Conservation (phyloP, 2,797 vertebrate species). For the Cyprinodon diabolis region DNA sequence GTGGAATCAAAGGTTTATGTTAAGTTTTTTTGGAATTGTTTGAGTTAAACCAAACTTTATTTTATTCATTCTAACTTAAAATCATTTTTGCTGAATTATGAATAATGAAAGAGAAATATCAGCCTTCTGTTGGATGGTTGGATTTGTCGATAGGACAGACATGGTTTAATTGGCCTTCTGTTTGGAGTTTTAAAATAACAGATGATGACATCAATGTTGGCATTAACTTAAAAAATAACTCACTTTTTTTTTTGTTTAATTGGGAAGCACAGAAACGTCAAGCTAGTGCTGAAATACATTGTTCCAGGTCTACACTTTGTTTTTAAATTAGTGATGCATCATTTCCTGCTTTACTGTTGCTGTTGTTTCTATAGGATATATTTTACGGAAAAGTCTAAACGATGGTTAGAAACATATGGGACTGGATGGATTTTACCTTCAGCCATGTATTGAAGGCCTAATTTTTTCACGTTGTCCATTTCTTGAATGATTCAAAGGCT, state of each 20-base stretch:
- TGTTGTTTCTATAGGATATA: background rate
- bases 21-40: background rate
- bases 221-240: background rate
- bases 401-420: background rate
- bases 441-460: background rate
- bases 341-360: background rate
- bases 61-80: background rate
- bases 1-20: conserved; percentile 42
- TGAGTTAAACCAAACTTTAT: conserved; percentile 20
- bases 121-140: background rate
- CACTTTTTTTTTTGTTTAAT: background rate
- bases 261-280: background rate
- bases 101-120: background rate
- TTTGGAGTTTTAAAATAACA: background rate
- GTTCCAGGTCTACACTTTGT: background rate
- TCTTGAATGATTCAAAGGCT: background rate
- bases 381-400: background rate
- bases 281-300: background rate
- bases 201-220: background rate
- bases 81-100: background rate
- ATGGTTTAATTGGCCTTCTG: background rate
- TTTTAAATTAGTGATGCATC: background rate
- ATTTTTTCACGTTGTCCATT: background rate
- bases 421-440: background rate
- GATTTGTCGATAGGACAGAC: background rate